Conservation (phyloP, 2,113 vertebrate species). For the Corythaeola cristata region DNA sequence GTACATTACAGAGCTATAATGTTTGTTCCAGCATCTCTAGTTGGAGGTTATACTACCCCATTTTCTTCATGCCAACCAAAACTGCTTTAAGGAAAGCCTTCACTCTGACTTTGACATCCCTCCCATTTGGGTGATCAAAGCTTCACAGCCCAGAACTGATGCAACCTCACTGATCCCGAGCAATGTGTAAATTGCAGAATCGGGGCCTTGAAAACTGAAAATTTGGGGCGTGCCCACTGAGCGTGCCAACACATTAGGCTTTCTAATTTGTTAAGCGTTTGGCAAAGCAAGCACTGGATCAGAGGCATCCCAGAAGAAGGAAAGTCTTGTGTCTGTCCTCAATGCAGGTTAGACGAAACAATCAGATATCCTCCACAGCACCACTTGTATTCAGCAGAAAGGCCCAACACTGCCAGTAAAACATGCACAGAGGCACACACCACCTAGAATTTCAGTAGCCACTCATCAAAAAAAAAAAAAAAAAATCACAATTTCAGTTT, state of each 20-base stretch:
- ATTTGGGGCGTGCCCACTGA: background rate
- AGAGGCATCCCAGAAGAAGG: conserved; percentile 8
- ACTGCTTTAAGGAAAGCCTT: background rate
- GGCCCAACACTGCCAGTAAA: background rate
- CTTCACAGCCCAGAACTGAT: background rate
- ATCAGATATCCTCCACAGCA: background rate
- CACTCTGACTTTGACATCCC: background rate
- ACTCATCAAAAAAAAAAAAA: background rate
- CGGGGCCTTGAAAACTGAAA: background rate
- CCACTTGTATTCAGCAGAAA: background rate
- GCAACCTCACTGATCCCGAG: background rate
- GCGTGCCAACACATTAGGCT: background rate
- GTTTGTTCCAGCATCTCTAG: background rate
- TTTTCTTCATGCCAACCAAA: conserved; percentile 3
- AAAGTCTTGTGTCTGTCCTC: background rate
- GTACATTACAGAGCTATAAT: background rate
- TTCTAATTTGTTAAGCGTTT: conserved; percentile 29
- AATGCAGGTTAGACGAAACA: background rate
- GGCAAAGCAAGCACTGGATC: conserved; percentile 13
- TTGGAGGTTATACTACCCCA: background rate
- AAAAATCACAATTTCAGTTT: background rate
- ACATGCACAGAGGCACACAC: background rate
- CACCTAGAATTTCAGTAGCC: background rate
- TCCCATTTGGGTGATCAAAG: background rate
- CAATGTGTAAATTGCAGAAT: background rate